phyloP scores from a whole-genome alignment of 2,888 invertebrate genomes.

The Criorhina ranunculi region DNA sequence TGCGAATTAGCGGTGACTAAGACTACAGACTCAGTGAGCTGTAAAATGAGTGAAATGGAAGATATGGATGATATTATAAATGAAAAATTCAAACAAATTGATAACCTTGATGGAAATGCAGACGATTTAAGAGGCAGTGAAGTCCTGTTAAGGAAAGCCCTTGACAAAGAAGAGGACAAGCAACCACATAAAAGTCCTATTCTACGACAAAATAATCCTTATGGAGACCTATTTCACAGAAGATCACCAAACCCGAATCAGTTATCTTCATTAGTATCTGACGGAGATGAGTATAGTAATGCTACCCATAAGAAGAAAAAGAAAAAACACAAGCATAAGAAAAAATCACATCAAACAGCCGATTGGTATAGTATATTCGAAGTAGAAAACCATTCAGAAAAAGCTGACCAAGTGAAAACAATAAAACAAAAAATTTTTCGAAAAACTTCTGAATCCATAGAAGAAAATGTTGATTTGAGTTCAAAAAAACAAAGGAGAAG shows the following conservation, averaged over 20 bases:
- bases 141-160: background rate
- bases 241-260: conserved; percentile 1
- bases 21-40: background rate
- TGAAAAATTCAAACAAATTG: conserved; percentile 45
- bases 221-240: background rate
- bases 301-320: conserved; percentile 35
- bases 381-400: conserved; percentile 34
- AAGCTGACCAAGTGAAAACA: background rate
- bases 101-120: conserved; percentile 9
- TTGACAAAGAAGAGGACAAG: background rate
- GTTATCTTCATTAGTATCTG: background rate
- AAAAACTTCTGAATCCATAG: background rate
- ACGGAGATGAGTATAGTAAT: background rate
- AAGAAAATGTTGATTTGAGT: background rate
- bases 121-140: background rate
- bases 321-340: conserved; percentile 61
- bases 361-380: conserved; percentile 25
- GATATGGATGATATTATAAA: conserved; percentile 49
- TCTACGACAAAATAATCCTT: conserved; percentile 27
- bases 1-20: background rate
- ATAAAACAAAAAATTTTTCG: conserved; percentile 3
- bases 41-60: background rate
- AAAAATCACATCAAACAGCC: background rate
- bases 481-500: conserved; percentile 21
- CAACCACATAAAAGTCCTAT: conserved; percentile 3